Evolutionary conservation across 1,140 invertebrate genomes (phyloP).

Genomic region (Brachionus calyciflorus): DNA sequence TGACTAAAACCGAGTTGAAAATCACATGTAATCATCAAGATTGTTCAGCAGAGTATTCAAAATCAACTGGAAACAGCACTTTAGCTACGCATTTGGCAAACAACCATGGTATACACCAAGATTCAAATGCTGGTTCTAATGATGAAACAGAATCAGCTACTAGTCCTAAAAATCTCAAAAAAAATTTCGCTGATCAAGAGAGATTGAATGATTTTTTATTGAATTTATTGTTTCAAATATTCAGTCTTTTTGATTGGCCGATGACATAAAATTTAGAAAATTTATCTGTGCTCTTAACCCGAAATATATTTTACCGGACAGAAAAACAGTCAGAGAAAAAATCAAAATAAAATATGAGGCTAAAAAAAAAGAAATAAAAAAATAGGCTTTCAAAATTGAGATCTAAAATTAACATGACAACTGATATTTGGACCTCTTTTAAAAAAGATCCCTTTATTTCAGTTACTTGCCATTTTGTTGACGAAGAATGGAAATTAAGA

Average conservation of each 20-base stretch:
- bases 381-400: not conserved
- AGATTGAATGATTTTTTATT: conserved; percentile 10
- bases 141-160: not conserved
- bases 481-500: not conserved
- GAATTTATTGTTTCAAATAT: conserved; percentile 17
- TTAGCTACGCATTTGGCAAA: conserved; percentile 4
- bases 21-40: not conserved
- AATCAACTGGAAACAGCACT: not conserved
- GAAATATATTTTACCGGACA: not conserved
- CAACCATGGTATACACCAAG: not conserved
- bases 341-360: conserved; percentile 8
- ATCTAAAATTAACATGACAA: not conserved
- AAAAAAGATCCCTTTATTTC: conserved; percentile 8
- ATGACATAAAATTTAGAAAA: conserved; percentile 26
- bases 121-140: not conserved
- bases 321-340: not conserved
- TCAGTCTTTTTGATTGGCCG: conserved; percentile 3
- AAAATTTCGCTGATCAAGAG: conserved; percentile 3
- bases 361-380: conserved; percentile 14
- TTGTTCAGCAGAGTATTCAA: not conserved
- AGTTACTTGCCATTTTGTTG: not conserved
- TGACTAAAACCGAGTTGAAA: conserved; percentile 7
- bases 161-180: conserved; percentile 22
- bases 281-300: conserved; percentile 22
- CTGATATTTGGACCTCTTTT: conserved; percentile 24